A percentile compares a stretch with the other conserved stretches of the same genome.
Evolutionary conservation across 2,888 invertebrate genomes (phyloP).

Genomic region (Reticulitermes lucifugus): DNA sequence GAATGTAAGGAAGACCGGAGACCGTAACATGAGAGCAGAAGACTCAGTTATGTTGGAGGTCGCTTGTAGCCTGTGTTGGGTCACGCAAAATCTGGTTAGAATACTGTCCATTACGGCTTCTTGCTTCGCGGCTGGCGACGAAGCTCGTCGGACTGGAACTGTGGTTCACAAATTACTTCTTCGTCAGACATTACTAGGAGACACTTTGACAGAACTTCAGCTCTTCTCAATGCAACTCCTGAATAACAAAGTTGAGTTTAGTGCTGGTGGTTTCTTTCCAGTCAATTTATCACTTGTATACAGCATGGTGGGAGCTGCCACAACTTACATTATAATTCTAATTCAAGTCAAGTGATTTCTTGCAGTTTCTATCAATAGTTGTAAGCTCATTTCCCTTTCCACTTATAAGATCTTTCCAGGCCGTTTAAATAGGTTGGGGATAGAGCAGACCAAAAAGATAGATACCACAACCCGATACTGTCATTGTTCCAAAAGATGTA

Average conservation of each 20-base stretch:
- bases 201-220: constrained; percentile 8
- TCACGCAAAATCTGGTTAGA: not conserved
- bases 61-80: not conserved
- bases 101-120: not conserved
- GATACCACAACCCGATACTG: not conserved
- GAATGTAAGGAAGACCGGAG: not conserved
- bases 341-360: constrained; percentile 7
- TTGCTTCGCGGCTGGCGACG: not conserved
- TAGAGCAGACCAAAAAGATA: not conserved
- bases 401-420: not conserved
- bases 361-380: not conserved
- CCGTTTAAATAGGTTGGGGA: not conserved
- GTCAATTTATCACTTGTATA: constrained; percentile 20
- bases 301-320: constrained; percentile 12
- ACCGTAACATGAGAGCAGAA: not conserved
- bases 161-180: constrained; percentile 17
- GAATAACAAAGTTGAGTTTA: not conserved
- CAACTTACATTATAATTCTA: constrained; percentile 30
- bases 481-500: not conserved
- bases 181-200: not conserved
- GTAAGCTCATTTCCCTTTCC: not conserved
- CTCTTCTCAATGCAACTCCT: constrained; percentile 1
- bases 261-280: constrained; percentile 33
- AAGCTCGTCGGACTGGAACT: not conserved
- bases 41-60: not conserved